Evolutionary conservation across 1,140 invertebrate species (phyloP).

Genomic region (Eupristina koningsbergeri): DNA sequence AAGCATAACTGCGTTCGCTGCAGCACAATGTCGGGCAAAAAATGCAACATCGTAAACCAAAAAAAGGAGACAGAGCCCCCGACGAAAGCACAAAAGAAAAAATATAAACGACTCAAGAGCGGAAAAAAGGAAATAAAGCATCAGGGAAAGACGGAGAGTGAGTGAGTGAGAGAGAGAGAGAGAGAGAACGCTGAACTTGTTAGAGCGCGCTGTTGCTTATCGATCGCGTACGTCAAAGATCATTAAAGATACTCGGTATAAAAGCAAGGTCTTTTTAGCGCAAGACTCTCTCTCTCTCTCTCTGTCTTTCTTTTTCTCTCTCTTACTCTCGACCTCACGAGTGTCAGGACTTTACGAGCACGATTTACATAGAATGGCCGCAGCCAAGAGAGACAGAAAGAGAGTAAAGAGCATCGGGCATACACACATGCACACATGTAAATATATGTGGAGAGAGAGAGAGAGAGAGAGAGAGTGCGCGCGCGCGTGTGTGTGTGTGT

Average conservation of each 20-base stretch:
- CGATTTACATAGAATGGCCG: slow-evolving; percentile 73
- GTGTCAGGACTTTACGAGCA: slow-evolving; percentile 69
- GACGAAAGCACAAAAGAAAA: slow-evolving; percentile 41
- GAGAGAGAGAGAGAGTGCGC: too few relatives aligned
- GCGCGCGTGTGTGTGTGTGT: background rate
- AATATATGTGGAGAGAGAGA: background rate
- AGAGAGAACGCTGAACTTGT: slow-evolving; percentile 37
- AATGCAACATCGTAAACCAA: slow-evolving; percentile 36
- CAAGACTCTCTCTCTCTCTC: slow-evolving; percentile 52
- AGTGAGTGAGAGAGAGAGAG: background rate
- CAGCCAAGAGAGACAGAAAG: slow-evolving; percentile 46
- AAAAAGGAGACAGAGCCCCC: slow-evolving; percentile 29
- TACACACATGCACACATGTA: slow-evolving; percentile 49
- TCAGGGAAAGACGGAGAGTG: background rate
- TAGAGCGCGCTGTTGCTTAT: slow-evolving; percentile 48
- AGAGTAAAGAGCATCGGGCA: slow-evolving; percentile 52
- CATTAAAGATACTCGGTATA: slow-evolving; percentile 52
- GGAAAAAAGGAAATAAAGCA: slow-evolving; percentile 43
- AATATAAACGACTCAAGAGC: background rate
- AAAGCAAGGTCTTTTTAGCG: slow-evolving; percentile 56
- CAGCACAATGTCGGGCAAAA: slow-evolving; percentile 39
- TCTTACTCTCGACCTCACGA: slow-evolving; percentile 56
- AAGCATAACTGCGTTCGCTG: background rate
- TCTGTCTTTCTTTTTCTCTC: slow-evolving; percentile 4
- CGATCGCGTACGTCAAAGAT: slow-evolving; percentile 53